A percentile compares a stretch with the other conserved stretches of the same genome.
Conservation (phyloP, 53 echinoderm and acorn worm genomes). For the Temnopleurus reevesii region DNA sequence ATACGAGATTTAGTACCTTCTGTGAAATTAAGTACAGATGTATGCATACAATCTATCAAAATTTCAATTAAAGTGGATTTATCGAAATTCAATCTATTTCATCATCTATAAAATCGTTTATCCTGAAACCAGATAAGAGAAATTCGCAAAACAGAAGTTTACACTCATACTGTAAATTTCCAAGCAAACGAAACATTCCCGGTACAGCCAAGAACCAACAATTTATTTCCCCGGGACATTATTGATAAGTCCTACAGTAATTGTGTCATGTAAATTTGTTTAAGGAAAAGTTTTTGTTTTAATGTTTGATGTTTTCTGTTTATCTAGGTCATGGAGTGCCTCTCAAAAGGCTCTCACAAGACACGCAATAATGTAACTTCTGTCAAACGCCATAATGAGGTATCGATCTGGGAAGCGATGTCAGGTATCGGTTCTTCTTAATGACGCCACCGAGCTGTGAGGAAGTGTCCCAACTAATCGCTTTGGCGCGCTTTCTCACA, state of each 20-base stretch:
- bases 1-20: no score
- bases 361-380: constrained; percentile 14
- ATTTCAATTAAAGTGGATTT: no score
- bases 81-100: no score
- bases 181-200: no score
- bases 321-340: background rate
- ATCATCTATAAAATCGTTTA: no score
- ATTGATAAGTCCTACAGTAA: background rate
- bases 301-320: background rate
- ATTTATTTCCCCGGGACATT: no score
- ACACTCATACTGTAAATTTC: no score
- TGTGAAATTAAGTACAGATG: no score
- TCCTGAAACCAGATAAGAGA: no score
- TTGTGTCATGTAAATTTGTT: background rate
- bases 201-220: no score
- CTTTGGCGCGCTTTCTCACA: constrained; percentile 15
- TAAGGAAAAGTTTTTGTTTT: background rate
- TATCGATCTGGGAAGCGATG: constrained; percentile 16
- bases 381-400: background rate
- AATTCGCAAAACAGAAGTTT: no score
- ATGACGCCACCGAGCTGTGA: constrained; percentile 5
- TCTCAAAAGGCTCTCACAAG: background rate
- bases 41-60: no score
- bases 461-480: constrained; percentile 8
- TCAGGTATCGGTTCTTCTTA: constrained; percentile 20